Base-by-base conservation (phyloP, 2,113 vertebrate species). In the Hepsetus odoe region DNA sequence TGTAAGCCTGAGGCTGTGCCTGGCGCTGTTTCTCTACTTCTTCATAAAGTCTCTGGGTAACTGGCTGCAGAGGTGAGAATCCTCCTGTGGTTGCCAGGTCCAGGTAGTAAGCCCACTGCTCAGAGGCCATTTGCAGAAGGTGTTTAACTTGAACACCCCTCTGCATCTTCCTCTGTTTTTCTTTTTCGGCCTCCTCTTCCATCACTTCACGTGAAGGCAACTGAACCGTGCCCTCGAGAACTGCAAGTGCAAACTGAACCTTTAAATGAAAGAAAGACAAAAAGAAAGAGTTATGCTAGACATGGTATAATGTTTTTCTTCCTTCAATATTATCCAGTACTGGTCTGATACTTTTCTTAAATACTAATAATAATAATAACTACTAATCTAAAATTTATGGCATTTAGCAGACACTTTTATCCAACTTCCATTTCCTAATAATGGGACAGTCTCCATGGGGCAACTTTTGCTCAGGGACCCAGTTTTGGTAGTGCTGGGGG, bases 71-170 rank as follows among this genome's bases (percentile, higher is more conserved):
- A 2, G 84, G 88, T 0, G 82, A 4, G 72, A 92, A 89, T 42
- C 82, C 59, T 0, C 85, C 89, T 0, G n/a, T 13, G 14, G 0
- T 26, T 1, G 91, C 89, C 38, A 93, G 85, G 0, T 1, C 6
- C 1, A 12, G 7, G 70, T 86, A 87, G 87, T 92, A 93, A n/a
- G 82, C 84, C 91, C 91, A 92, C 85, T 92, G 91, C 5, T 85
- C 83, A 30, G 26, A 64, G 0, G 86, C 76, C 76, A 92, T 11
- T 3, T 82, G 24, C 67, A 92, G 51, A 35, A 92, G 77, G 84
- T 92, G 90, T 72, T 72, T 88, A 55, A 13, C 72, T 30, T 84
- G 46, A 12, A 91, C 85, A 0, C 89, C 90, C 0, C 1, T 56
- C 6, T 68, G 72, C 53, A 8, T 0, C 65, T 89, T 89, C 3